Evolutionary conservation across 2,113 vertebrate genomes (phyloP), one percentile per base, ranked within the genome.

Genomic region (Oncorhynchus nerka): DNA sequence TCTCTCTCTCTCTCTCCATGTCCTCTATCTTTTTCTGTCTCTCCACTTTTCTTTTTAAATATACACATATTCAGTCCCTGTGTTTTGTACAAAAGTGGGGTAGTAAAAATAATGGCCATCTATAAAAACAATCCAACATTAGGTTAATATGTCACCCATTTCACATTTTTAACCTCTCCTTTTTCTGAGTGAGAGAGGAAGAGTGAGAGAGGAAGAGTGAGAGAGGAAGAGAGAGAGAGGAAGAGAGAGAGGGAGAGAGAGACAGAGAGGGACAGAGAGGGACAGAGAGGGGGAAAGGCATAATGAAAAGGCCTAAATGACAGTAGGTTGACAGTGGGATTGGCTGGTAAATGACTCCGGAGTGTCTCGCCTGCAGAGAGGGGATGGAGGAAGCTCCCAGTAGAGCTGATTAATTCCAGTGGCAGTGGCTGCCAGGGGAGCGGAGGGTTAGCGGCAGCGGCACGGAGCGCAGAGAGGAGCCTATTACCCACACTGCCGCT

Each of bases 341-440:
- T 96, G 96, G 95, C 94, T 95, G 94, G 95, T 97, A 98, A 98
- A 97, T 97, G 97, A 99, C 96, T 97, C 95, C 95, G 94, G 95
- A 98, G 97, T 95, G 92, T 94, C 94, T 96, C 92, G 95, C 96
- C 97, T 95, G 96, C 93, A 80, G 96, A 96, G 96, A 84, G 83
- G 75, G 84, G 88, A 95, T 93, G 95, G 94, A 95, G 95, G 95
- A 96, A 95, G 96, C 95, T 98, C 97, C 96, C 96, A 96, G 96
- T 95, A 97, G 97, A 96, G 95, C 97, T 99, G 97, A 99, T 99
- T 98, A 98, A 99, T 99, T 98, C 96, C 95, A 96, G 96, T 95
- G 95, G 95, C 93, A 94, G 94, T 45, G 48, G 22, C 94, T 95
- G 95, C 94, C 92, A 91, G 92, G 95, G 95, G 95, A 95, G 94